Percentiles rank a stretch among this genome's conserved stretches.
Conservation (phyloP, 2,888 invertebrate species). For the Aspidiotus destructor region DNA sequence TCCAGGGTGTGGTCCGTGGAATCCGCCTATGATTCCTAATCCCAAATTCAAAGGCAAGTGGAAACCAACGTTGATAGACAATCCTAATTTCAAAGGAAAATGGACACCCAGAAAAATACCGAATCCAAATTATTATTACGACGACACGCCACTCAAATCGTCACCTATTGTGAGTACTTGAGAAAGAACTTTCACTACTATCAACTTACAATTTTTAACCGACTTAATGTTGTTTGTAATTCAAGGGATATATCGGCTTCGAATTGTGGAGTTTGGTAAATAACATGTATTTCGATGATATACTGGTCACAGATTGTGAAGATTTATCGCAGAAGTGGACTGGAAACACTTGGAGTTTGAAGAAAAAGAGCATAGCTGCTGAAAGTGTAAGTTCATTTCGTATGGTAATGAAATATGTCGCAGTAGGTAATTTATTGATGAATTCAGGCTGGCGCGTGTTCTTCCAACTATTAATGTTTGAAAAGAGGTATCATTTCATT, state of each 20-base stretch:
- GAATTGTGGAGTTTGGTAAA: conserved; percentile 99
- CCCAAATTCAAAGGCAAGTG: conserved; percentile 88
- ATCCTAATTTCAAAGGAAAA: conserved; percentile 91
- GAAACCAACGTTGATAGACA: conserved; percentile 78
- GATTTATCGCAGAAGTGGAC: conserved; percentile 70
- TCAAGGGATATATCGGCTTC: conserved; percentile 81
- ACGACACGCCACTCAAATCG: conserved; percentile 81
- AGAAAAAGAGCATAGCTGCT: conserved; percentile 66
- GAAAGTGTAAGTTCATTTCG: conserved; percentile 55
- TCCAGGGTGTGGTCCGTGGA: conserved; percentile 88
- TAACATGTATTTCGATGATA: conserved; percentile 87
- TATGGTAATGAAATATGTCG: not conserved
- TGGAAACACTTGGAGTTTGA: conserved; percentile 70
- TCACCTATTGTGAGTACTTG: conserved; percentile 68
- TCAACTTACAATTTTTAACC: not conserved
- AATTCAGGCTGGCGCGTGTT: too few relatives aligned
- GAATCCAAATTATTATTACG: conserved; percentile 89
- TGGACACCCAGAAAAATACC: conserved; percentile 79
- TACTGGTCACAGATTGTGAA: conserved; percentile 77
- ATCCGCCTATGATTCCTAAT: conserved; percentile 72
- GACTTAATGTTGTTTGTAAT: conserved; percentile 29
- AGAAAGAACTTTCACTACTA: not conserved
- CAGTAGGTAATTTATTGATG: not conserved
- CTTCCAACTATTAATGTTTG: too few relatives aligned
- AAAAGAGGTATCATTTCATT: too few relatives aligned